phyloP scores from a whole-genome alignment of 2,113 vertebrate species.

The Phasianus colchicus region DNA sequence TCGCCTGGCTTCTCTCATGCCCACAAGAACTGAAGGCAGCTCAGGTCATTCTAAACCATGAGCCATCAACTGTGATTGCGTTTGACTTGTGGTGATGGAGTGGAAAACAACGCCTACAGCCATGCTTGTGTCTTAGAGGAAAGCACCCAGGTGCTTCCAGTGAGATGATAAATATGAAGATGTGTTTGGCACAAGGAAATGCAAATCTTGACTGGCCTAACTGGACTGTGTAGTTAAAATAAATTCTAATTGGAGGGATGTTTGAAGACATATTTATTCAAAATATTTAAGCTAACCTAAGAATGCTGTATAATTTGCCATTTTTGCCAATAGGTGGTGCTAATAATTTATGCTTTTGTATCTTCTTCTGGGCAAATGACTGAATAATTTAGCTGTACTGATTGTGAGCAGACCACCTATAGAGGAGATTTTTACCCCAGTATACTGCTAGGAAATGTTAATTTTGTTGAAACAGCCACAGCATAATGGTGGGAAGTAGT shows the following conservation, averaged over 20 bases:
- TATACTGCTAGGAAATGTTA: not conserved
- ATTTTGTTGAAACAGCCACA: not conserved
- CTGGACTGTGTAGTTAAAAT: accelerated
- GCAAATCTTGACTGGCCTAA: not conserved
- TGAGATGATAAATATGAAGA: not conserved
- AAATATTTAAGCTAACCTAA: not conserved
- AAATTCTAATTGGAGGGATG: not conserved
- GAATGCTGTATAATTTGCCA: slow-evolving; percentile 6
- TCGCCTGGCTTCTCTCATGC: not conserved
- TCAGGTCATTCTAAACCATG: not conserved
- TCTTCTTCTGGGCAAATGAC: slow-evolving; percentile 3
- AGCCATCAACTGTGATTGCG: not conserved
- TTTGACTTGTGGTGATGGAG: not conserved
- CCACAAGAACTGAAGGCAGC: not conserved
- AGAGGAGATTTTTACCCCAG: not conserved
- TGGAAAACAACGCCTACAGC: not conserved
- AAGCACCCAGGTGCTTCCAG: accelerated
- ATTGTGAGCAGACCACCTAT: not conserved
- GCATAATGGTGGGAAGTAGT: not conserved
- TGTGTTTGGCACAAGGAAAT: not conserved
- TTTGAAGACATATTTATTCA: not conserved
- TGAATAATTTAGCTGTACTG: not conserved
- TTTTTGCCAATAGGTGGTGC: slow-evolving; percentile 64
- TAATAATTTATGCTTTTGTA: slow-evolving; percentile 60
- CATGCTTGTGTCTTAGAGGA: not conserved